These are phyloP conservation scores for Upupa epops DNA, from an alignment of 2,113 vertebrate genomes.

Conservation along the genomic window DNA sequence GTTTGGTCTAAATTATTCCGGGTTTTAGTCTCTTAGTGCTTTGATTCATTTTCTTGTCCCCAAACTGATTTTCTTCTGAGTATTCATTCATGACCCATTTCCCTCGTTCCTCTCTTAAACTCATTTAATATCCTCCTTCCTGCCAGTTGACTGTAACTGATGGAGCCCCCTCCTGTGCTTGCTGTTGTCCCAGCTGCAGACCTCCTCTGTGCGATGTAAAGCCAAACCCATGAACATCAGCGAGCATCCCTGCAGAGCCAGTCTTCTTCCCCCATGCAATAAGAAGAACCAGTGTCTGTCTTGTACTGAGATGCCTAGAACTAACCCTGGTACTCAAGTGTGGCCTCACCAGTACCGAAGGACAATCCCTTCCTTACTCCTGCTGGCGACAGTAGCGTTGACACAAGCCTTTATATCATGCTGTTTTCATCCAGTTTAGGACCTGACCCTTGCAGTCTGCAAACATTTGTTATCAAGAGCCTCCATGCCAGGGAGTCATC, in stretches of 20 bases:
- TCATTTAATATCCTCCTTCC: not conserved
- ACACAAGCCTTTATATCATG: too few species aligned
- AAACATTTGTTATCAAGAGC: not conserved
- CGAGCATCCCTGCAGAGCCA: too few species aligned
- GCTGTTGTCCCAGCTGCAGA: not conserved
- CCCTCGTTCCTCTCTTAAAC: not conserved
- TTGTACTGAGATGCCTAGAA: too few species aligned
- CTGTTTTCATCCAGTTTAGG: not conserved
- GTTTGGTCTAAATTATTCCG: too few species aligned
- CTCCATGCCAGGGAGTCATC: accelerated
- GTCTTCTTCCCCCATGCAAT: not conserved
- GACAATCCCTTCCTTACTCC: too few species aligned
- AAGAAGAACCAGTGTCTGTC: too few species aligned
- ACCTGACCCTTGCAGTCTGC: not conserved
- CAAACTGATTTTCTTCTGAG: not conserved
- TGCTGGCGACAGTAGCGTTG: too few species aligned
- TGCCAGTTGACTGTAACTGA: not conserved
- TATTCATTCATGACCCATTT: not conserved
- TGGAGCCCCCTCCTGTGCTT: not conserved
- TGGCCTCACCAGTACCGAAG: too few species aligned
- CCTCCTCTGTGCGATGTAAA: not conserved
- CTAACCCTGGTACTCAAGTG: too few species aligned
- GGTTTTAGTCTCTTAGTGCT: not conserved
- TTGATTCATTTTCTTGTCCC: not conserved
- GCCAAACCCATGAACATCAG: not conserved